Percentiles rank a stretch among this genome's conserved stretches.
Evolutionary conservation across 2,113 vertebrate genomes (phyloP).

Genomic region (Ranitomeya variabilis): DNA sequence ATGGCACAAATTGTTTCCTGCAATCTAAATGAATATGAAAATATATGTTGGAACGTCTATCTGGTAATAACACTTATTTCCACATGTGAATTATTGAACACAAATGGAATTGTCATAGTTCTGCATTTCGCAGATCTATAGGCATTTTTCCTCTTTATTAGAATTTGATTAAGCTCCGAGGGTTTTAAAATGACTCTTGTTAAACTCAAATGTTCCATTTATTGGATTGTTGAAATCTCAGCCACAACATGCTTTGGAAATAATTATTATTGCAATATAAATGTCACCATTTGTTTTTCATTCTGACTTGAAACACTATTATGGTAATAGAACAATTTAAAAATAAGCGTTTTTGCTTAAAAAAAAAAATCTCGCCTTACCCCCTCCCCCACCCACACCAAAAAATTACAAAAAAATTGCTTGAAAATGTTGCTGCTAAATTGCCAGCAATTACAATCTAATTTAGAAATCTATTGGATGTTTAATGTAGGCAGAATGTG

Average conservation of each 20-base stretch:
- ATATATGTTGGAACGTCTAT: conserved; percentile 44
- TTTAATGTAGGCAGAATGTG: background rate
- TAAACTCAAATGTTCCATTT: conserved; percentile 28
- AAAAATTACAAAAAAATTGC: background rate
- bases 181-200: conserved; percentile 21
- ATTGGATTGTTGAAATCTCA: background rate
- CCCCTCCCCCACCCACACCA: no score
- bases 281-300: conserved; percentile 39
- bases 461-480: background rate
- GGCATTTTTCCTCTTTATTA: conserved; percentile 15
- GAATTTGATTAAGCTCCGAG: conserved; percentile 24
- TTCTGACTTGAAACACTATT: background rate
- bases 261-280: conserved; percentile 41
- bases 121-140: conserved; percentile 24
- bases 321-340: background rate
- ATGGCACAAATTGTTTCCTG: conserved; percentile 57
- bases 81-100: conserved; percentile 52
- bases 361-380: background rate
- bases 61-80: conserved; percentile 57
- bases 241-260: background rate
- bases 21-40: conserved; percentile 57
- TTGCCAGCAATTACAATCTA: background rate
- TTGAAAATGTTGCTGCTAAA: background rate
- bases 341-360: background rate
- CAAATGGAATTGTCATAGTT: conserved; percentile 50